Conservation (phyloP, 2,113 vertebrate genomes). For the Spheniscus mendiculus region DNA sequence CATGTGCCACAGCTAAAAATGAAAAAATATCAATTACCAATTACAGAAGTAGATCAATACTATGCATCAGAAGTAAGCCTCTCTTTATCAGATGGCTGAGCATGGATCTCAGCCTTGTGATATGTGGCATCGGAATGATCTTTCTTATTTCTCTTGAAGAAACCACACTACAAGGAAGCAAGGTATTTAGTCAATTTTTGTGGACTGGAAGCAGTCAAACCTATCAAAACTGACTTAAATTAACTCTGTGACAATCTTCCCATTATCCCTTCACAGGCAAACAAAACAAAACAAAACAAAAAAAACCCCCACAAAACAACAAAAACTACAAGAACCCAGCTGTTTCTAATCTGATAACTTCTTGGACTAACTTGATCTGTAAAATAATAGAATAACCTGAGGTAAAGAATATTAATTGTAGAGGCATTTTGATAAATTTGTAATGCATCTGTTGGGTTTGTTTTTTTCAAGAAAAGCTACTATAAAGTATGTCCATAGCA, state of each 20-base stretch:
- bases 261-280: background rate
- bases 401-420: background rate
- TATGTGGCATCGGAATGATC: conserved; percentile 93
- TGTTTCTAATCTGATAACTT: background rate
- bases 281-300: background rate
- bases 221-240: background rate
- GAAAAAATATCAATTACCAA: conserved; percentile 85
- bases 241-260: background rate
- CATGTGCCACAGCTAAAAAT: conserved; percentile 77
- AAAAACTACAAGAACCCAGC: background rate
- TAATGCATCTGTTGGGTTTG: background rate
- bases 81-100: conserved; percentile 99
- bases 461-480: background rate
- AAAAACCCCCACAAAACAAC: background rate
- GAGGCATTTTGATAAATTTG: background rate
- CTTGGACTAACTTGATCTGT: background rate
- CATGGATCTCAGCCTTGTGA: conserved; percentile 99
- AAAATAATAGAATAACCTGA: background rate
- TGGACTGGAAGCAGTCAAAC: conserved; percentile 29
- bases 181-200: conserved; percentile 81
- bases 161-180: conserved; percentile 97
- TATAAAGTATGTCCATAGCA: background rate
- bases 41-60: conserved; percentile 85
- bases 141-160: conserved; percentile 99
- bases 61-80: conserved; percentile 97